Base-by-base conservation (phyloP, 1,140 invertebrate genomes). In the Plodia interpunctella region DNA sequence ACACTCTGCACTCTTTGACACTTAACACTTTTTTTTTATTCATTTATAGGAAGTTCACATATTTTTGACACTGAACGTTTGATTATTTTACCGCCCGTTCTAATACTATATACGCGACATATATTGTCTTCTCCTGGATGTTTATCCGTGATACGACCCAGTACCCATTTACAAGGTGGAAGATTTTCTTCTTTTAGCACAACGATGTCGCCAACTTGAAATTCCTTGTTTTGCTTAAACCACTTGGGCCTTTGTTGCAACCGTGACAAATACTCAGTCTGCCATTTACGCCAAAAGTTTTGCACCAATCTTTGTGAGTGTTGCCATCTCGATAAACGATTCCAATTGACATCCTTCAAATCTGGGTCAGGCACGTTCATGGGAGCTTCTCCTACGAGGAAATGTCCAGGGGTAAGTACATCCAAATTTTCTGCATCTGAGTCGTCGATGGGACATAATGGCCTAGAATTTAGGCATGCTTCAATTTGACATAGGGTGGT, bases 61-160 rank as follows among this genome's bases (percentile, higher is more conserved):
- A 50, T 8, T 18, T 50, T 50, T 8, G 15, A 18, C 6, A 50
- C 18, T 15, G 49, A 50, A 8, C 49, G 49, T 17, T 50, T 50
- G 6, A 50, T 18, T 18, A 50, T 17, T 8, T 50, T 50, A 17
- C 18, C 18, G 8, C 49, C 15, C 8, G n/a, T 50, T 8, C 17
- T 50, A 15, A 50, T 18, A 8, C 49, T 50, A 18, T 50, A 50
- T 15, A 50, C 49, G 15, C 49, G 15, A 15, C n/a, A 18, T 11
- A 50, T 50, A 50, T 17, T 18, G 8, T 50, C 49, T 50, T 15
- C n/a, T 18, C 49, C 49, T 50, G 49, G 49, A 50, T 50, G 49
- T 50, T 50, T 50, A 50, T 50, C 49, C 15, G 18, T 18, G 8
- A 50, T 10, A 18, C 49, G 49, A 8, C 49, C 49, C 8, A 50